Evolutionary conservation across 2,113 vertebrate genomes (phyloP).

Genomic region (Lonchura striata): DNA sequence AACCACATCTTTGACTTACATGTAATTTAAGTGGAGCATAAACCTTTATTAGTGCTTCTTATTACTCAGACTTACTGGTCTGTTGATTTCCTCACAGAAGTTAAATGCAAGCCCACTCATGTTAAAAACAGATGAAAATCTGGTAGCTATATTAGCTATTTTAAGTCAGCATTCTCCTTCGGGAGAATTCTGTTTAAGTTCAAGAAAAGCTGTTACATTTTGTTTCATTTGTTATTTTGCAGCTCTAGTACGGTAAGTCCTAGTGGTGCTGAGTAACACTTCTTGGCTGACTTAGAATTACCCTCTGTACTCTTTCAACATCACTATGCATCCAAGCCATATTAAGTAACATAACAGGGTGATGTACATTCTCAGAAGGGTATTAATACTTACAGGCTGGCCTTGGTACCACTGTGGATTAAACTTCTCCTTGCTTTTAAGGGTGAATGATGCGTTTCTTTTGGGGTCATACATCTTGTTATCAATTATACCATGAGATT

Average conservation of each 20-base stretch:
- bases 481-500: constrained; percentile 95
- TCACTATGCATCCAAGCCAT: not conserved
- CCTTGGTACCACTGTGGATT: constrained; percentile 91
- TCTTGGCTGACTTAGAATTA: constrained; percentile 2
- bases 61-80: not conserved
- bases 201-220: not conserved
- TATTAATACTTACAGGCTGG: constrained; percentile 86
- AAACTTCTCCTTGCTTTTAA: constrained; percentile 82
- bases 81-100: not conserved
- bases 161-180: not conserved
- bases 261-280: not conserved
- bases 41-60: not conserved
- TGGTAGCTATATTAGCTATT: not conserved
- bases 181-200: not conserved
- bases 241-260: not conserved
- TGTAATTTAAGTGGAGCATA: not conserved
- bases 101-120: not conserved
- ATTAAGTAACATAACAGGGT: not conserved
- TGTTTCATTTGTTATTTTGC: not conserved
- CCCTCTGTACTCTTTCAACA: constrained; percentile 24
- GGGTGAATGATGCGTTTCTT: constrained; percentile 80
- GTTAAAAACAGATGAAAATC: not conserved
- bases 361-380: not conserved
- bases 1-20: not conserved
- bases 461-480: constrained; percentile 95